A percentile compares a stretch with the other conserved stretches of the same genome.
Evolutionary conservation across 2,888 invertebrate genomes (phyloP).

Genomic region (Margaritifera margaritifera): DNA sequence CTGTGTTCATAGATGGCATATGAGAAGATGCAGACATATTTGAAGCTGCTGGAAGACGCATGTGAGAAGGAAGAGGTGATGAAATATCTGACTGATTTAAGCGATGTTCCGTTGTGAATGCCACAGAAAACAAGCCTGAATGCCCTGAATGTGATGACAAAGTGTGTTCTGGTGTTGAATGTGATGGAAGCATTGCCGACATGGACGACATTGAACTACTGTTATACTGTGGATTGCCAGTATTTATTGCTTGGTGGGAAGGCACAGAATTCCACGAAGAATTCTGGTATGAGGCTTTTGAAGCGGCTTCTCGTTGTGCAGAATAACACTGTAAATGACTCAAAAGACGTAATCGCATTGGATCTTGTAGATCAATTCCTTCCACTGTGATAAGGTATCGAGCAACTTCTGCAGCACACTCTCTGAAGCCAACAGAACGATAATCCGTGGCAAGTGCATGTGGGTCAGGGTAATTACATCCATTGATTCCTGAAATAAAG

Average conservation of each 20-base stretch:
- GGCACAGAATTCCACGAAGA: conserved; percentile 53
- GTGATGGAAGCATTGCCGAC: conserved; percentile 46
- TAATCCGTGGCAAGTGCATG: conserved; percentile 88
- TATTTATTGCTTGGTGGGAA: conserved; percentile 27
- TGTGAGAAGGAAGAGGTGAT: conserved; percentile 40
- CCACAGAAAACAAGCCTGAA: conserved; percentile 43
- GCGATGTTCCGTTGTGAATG: conserved; percentile 26
- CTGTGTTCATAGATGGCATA: conserved; percentile 57
- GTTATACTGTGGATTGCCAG: conserved; percentile 29
- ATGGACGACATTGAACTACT: conserved; percentile 46
- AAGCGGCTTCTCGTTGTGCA: conserved; percentile 72
- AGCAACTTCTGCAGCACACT: conserved; percentile 96
- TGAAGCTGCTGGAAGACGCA: conserved; percentile 50
- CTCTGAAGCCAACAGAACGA: conserved; percentile 95
- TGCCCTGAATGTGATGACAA: conserved; percentile 48
- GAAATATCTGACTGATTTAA: conserved; percentile 53
- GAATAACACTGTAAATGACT: conserved; percentile 96
- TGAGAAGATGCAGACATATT: conserved; percentile 45
- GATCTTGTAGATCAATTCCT: conserved; percentile 96
- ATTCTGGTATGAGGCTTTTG: conserved; percentile 61
- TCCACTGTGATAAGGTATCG: conserved; percentile 95
- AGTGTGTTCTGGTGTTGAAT: conserved; percentile 24
- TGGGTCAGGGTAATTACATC: conserved; percentile 68
- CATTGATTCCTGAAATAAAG: conserved; percentile 78
- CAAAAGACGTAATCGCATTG: conserved; percentile 89